Percentiles rank a stretch among this genome's conserved stretches.
These are phyloP conservation scores for Dicerorhinus sumatrensis DNA, from an alignment of 2,113 vertebrate species.

Conservation along the genomic window DNA sequence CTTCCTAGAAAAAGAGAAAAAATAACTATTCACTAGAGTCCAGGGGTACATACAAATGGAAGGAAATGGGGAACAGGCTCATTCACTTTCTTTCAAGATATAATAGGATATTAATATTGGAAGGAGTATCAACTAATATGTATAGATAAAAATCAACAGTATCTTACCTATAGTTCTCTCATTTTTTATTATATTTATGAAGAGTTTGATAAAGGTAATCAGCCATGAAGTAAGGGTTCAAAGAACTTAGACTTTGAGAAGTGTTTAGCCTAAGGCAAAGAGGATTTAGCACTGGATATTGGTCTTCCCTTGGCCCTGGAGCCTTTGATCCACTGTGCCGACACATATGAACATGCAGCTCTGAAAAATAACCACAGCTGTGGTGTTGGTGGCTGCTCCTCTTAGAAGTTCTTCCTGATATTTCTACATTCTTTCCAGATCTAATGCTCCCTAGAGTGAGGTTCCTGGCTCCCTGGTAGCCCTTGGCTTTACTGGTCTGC, in stretches of 20 bases:
- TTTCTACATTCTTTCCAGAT: not conserved
- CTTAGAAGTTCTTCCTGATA: not conserved
- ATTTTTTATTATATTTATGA: conserved; percentile 36
- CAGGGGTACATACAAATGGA: conserved; percentile 38
- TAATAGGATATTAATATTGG: conserved; percentile 31
- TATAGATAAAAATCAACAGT: conserved; percentile 34
- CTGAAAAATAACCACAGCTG: not conserved
- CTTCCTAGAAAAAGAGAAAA: conserved; percentile 52
- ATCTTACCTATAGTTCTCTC: not conserved
- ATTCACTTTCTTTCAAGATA: not conserved
- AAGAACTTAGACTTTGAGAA: not conserved
- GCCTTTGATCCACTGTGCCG: not conserved
- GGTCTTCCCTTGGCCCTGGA: not conserved
- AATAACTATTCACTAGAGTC: conserved; percentile 30
- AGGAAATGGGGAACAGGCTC: not conserved
- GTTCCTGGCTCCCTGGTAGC: not conserved
- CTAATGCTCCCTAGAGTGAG: not conserved
- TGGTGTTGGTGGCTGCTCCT: not conserved
- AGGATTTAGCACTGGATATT: not conserved
- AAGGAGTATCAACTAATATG: not conserved
- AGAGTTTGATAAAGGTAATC: not conserved
- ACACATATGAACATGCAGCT: not conserved
- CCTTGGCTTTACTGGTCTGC: not conserved
- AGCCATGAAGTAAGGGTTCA: not conserved
- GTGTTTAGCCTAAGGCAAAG: not conserved